Percentiles rank a stretch among this genome's conserved stretches.
Conservation (phyloP, 2,888 invertebrate genomes). For the Cataglyphis livida region DNA sequence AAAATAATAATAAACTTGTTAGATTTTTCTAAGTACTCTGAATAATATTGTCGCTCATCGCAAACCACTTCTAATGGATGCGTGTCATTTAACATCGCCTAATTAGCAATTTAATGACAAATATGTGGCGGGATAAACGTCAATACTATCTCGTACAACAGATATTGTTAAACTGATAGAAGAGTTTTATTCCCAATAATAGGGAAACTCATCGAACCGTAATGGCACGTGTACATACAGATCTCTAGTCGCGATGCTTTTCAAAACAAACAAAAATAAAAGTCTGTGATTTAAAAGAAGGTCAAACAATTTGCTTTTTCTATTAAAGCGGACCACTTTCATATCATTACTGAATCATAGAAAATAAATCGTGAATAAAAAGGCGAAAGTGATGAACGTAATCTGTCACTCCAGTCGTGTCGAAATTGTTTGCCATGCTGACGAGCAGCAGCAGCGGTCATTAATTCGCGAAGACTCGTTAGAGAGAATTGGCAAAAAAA, state of each 20-base stretch:
- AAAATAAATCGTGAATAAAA: conserved; percentile 51
- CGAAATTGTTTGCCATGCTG: not conserved
- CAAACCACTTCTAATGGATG: not conserved
- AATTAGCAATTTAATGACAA: conserved; percentile 62
- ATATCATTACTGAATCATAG: conserved; percentile 53
- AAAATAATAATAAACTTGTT: not conserved
- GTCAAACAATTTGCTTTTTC: conserved; percentile 57
- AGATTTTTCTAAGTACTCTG: not conserved
- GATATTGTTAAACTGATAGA: conserved; percentile 59
- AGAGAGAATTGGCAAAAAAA: not conserved
- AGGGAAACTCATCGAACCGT: conserved; percentile 62
- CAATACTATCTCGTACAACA: conserved; percentile 61
- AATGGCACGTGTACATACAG: conserved; percentile 34
- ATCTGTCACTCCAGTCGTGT: not conserved
- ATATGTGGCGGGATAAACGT: conserved; percentile 34
- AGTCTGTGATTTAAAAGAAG: conserved; percentile 59
- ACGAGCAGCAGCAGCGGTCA: not conserved
- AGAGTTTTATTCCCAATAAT: conserved; percentile 64
- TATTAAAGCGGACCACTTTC: conserved; percentile 38
- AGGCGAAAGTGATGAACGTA: not conserved
- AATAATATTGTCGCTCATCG: not conserved
- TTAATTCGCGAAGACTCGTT: conserved; percentile 28
- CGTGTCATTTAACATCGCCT: conserved; percentile 61
- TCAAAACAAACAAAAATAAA: conserved; percentile 38
- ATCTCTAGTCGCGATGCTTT: conserved; percentile 10